These are phyloP conservation scores for Ectemnius cavifrons DNA, from an alignment of 2,888 invertebrate species.

Conservation along the genomic window DNA sequence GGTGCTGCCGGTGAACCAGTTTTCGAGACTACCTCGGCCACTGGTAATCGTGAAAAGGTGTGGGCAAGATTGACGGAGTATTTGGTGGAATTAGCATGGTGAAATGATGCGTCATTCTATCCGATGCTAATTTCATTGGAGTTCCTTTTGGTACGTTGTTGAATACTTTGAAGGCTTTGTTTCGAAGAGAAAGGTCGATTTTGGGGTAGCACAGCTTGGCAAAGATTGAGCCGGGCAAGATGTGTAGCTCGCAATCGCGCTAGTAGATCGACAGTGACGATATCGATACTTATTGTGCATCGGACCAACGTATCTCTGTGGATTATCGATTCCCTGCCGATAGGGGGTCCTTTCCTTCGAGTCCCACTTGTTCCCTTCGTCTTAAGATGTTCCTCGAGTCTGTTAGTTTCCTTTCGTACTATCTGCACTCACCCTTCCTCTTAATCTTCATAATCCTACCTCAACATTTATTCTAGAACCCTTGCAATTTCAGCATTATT, in stretches of 20 bases:
- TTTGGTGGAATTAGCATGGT: conserved; percentile 39
- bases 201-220: not conserved
- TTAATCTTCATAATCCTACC: not conserved
- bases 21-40: too few species aligned
- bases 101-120: conserved; percentile 30
- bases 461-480: not conserved
- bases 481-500: not conserved
- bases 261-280: conserved; percentile 46
- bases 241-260: conserved; percentile 17
- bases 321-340: conserved; percentile 60
- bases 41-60: too few species aligned
- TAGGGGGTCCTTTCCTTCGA: conserved; percentile 45
- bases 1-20: too few species aligned
- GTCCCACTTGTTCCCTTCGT: conserved; percentile 17
- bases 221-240: not conserved
- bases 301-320: conserved; percentile 42
- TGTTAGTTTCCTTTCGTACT: conserved; percentile 33
- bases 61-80: too few species aligned
- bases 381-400: conserved; percentile 24
- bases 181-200: not conserved
- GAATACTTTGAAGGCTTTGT: not conserved
- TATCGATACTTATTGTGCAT: conserved; percentile 61
- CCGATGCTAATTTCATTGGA: not conserved
- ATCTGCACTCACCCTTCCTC: not conserved
- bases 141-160: not conserved